phyloP scores from a whole-genome alignment of 2,888 invertebrate genomes.

The Aricia artaxerxes region DNA sequence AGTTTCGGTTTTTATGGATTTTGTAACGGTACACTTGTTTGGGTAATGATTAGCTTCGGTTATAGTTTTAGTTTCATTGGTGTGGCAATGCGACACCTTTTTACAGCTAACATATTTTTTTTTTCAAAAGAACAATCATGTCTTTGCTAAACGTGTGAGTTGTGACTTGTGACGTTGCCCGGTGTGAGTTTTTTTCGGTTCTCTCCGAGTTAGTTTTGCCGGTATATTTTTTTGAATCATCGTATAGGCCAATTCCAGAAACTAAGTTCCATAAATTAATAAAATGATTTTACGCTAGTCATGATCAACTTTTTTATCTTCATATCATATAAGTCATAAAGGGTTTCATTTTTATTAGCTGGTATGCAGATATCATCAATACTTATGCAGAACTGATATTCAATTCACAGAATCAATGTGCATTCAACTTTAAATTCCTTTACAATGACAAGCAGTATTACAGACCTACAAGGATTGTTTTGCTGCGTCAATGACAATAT shows the following conservation, averaged over 20 bases:
- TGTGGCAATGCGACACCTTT: background rate
- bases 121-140: no score
- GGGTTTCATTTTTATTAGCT: background rate
- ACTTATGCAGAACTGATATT: background rate
- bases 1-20: constrained; percentile 19
- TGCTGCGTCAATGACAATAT: no score
- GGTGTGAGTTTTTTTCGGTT: no score
- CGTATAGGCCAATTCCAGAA: no score
- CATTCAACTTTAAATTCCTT: background rate
- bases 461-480: no score
- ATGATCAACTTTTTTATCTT: background rate
- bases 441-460: background rate
- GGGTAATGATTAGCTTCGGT: background rate
- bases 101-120: background rate
- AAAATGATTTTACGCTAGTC: background rate
- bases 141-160: no score
- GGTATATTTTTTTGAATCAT: no score
- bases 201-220: no score
- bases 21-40: background rate
- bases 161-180: no score
- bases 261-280: background rate
- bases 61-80: background rate
- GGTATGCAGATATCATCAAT: background rate
- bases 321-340: background rate
- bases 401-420: background rate